phyloP scores from a whole-genome alignment of 2,888 invertebrate species.

The Trachelus stipa region DNA sequence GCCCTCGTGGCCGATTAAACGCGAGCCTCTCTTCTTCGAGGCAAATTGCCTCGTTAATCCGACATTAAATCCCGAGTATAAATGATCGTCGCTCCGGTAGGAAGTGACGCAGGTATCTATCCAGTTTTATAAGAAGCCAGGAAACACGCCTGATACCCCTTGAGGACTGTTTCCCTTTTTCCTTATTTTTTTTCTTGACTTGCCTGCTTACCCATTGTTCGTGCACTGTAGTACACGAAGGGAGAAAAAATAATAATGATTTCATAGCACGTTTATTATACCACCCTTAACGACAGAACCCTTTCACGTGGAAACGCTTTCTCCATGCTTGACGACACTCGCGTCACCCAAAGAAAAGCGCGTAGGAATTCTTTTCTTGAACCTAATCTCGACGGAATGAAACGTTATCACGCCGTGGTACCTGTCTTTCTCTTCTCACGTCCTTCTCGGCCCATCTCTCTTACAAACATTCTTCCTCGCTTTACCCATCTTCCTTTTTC shows the following conservation, averaged over 20 bases:
- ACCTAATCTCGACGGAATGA: background rate
- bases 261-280: background rate
- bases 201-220: background rate
- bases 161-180: background rate
- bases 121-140: background rate
- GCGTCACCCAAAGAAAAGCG: background rate
- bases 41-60: conserved; percentile 41
- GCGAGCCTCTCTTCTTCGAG: conserved; percentile 38
- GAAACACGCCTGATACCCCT: background rate
- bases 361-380: background rate
- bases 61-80: conserved; percentile 47
- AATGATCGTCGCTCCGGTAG: conserved; percentile 27
- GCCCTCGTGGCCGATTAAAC: conserved; percentile 39
- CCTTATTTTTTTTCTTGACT: background rate
- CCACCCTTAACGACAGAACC: background rate
- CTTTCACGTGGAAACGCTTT: background rate
- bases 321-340: background rate
- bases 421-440: background rate
- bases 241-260: background rate
- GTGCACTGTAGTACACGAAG: background rate
- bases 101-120: background rate
- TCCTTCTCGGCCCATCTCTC: background rate
- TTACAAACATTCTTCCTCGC: background rate
- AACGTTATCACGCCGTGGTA: background rate
- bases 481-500: too few species aligned